Percentiles rank a stretch among this genome's conserved stretches.
Evolutionary conservation across 2,113 vertebrate genomes (phyloP).

Genomic region (Glaucomys volans): DNA sequence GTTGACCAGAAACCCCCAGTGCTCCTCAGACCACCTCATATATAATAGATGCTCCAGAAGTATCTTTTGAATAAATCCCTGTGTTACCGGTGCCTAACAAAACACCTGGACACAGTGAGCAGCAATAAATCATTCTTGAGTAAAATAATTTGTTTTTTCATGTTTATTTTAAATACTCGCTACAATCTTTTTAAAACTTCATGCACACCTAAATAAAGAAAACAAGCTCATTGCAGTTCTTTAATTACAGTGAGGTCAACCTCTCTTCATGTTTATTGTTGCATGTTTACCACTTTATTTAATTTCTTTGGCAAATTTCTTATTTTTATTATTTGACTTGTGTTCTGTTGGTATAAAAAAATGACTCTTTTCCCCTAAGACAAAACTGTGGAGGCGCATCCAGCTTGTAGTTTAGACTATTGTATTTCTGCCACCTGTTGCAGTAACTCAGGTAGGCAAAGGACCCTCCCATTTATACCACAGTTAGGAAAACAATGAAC

Average conservation of each 20-base stretch:
- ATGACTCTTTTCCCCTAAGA: not conserved
- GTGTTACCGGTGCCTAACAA: not conserved
- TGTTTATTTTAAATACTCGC: not conserved
- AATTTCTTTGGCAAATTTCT: not conserved
- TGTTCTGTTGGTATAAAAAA: not conserved
- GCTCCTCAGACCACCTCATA: not conserved
- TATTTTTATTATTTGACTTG: not conserved
- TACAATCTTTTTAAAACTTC: not conserved
- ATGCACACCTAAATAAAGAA: not conserved
- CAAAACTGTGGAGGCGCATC: not conserved
- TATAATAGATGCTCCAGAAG: not conserved
- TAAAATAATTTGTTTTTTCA: not conserved
- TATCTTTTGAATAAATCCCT: not conserved
- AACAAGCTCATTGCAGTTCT: not conserved
- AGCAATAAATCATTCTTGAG: not conserved
- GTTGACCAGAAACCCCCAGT: accelerated
- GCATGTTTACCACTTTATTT: not conserved
- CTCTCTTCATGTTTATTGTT: not conserved
- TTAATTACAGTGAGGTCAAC: not conserved
- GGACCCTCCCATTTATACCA: not conserved
- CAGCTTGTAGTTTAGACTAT: too few species aligned
- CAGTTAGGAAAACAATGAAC: not conserved
- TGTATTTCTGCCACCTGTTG: not conserved
- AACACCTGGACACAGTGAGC: not conserved
- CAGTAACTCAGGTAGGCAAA: not conserved